Base-by-base conservation (phyloP, 2,888 invertebrate species). In the Volucella bombylans region DNA sequence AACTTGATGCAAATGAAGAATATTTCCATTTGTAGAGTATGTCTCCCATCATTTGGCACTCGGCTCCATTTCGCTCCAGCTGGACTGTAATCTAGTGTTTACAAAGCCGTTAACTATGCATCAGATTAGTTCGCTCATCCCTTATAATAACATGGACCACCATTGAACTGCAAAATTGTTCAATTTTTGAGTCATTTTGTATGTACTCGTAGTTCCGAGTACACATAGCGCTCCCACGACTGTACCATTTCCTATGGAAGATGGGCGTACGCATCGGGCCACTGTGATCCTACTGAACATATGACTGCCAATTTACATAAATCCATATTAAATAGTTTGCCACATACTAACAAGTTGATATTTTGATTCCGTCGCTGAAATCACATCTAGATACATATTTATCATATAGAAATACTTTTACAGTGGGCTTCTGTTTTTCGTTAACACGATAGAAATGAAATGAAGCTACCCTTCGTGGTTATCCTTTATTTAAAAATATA, bases 71-170 rank as follows among this genome's bases (percentile, higher is more conserved):
- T 31, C 31, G 0, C 31, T 31, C 1, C 72, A 72, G 72, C 69
- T 74, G 74, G 59, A 65, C 54, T 68, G 64, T 69, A 82, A 82
- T 73, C 73, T 83, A 79, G 79, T 83, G 73, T 73, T 74, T 69
- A 83, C 79, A 83, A 59, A 74, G 54, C 74, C 73, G 68, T 83
- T 74, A 83, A 79, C 82, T 83, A 83, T 83, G 82, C 82, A 83
- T 79, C 82, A 73, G 82, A 83, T 83, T 69, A 79, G 68, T 65
- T 52, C 43, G 57, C 69, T 74, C 73, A 83, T 83, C 82, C 68
- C 79, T 74, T 83, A 73, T 69, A 82, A 71, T 77, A 79, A 73
- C 79, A 78, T 39, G 73, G 54, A 18, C 64, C 78, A 72, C 72
- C 65, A 72, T 45, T 61, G 39, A 50, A 50, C 45, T 73, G 43